Conservation (phyloP, 1,140 invertebrate genomes). For the Hormaphis cornu region DNA sequence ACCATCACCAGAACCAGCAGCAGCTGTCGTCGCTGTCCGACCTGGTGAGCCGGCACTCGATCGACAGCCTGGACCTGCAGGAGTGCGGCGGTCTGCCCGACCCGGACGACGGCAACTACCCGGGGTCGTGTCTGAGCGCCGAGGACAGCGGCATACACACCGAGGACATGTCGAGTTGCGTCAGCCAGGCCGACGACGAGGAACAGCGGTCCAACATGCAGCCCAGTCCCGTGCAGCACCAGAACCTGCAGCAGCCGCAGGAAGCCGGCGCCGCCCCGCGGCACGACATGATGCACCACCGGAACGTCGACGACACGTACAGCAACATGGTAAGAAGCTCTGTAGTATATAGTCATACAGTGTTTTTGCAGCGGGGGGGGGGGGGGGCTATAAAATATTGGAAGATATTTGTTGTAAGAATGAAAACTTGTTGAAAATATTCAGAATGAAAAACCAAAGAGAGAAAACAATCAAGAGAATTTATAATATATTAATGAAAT, state of each 20-base stretch:
- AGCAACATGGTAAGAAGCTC: background rate
- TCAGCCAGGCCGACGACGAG: conserved; percentile 58
- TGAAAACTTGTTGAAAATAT: too few relatives aligned
- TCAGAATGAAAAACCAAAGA: too few relatives aligned
- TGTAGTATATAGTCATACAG: too few relatives aligned
- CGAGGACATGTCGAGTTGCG: conserved; percentile 63
- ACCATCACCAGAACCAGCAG: background rate
- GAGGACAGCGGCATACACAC: conserved; percentile 76
- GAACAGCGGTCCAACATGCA: conserved; percentile 33
- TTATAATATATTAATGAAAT: too few relatives aligned
- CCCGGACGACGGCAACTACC: conserved; percentile 44
- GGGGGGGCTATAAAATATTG: too few relatives aligned
- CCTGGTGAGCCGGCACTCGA: conserved; percentile 7
- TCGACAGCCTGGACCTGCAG: conserved; percentile 13
- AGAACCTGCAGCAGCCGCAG: conserved; percentile 8
- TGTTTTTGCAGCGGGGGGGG: too few relatives aligned
- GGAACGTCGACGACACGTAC: background rate
- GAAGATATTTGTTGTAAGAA: too few relatives aligned
- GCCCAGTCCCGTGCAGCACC: conserved; percentile 37
- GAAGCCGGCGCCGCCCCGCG: background rate
- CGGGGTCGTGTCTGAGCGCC: conserved; percentile 44
- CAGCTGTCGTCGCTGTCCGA: conserved; percentile 12
- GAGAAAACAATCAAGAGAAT: too few relatives aligned
- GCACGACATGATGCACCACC: too few relatives aligned
- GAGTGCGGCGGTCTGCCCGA: background rate